These are phyloP conservation scores for Alectoris magna DNA, from an alignment of 2,797 vertebrate genomes.

Conservation along the genomic window DNA sequence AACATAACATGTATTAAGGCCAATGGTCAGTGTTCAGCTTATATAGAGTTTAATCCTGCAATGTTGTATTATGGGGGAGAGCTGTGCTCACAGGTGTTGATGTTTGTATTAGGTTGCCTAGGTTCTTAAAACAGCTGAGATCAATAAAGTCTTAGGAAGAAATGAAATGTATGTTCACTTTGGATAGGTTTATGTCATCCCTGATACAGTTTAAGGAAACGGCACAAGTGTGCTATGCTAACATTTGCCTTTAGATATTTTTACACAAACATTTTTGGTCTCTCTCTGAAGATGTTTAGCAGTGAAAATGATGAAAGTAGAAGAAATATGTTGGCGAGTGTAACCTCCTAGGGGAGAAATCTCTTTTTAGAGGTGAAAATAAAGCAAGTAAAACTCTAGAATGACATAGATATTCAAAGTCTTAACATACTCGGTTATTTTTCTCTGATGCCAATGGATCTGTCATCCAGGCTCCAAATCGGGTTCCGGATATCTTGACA, in stretches of 20 bases:
- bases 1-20: background rate
- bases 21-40: background rate
- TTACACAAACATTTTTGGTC: background rate
- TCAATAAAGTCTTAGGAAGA: background rate
- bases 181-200: background rate
- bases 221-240: background rate
- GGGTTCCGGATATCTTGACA: conserved; percentile 97
- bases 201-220: background rate
- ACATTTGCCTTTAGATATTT: background rate
- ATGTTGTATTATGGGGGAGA: background rate
- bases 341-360: background rate
- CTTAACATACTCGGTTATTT: conserved; percentile 91
- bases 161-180: background rate
- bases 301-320: background rate
- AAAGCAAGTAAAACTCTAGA: conserved; percentile 26
- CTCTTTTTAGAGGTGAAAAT: background rate
- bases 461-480: conserved; percentile 99
- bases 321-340: background rate
- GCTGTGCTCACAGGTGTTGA: background rate
- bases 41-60: background rate
- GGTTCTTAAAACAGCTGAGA: background rate
- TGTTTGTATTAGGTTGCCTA: background rate
- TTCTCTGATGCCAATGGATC: conserved; percentile 92
- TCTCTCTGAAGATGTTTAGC: background rate
- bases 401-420: background rate